Evolutionary conservation across 2,113 vertebrate species (phyloP).

Genomic region (Hipposideros armiger): DNA sequence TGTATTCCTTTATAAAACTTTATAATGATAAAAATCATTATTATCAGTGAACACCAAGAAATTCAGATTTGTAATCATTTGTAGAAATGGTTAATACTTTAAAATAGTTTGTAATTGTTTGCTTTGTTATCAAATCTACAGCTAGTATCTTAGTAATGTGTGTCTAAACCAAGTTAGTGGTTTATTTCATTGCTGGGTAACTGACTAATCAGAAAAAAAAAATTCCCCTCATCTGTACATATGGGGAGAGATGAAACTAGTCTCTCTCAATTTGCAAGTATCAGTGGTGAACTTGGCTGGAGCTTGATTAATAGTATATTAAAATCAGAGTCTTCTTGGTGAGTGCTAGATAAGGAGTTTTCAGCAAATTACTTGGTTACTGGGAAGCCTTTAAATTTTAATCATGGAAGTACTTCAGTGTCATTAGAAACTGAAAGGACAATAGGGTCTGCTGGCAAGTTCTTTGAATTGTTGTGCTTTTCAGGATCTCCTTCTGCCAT

Average conservation of each 20-base stretch:
- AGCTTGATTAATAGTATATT: conserved; percentile 92
- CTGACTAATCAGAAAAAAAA: conserved; percentile 82
- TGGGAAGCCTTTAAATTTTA: conserved; percentile 90
- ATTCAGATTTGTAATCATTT: conserved; percentile 22
- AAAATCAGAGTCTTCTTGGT: conserved; percentile 90
- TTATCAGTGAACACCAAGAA: background rate
- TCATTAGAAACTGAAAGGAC: conserved; percentile 89
- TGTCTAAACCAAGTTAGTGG: conserved; percentile 50
- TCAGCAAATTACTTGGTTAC: conserved; percentile 90
- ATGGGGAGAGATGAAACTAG: conserved; percentile 81
- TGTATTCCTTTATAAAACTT: background rate
- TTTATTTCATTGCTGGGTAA: conserved; percentile 75
- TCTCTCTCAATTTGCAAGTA: conserved; percentile 85
- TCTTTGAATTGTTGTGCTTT: conserved; percentile 87
- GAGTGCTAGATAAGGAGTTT: conserved; percentile 91
- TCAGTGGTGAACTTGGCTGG: conserved; percentile 89
- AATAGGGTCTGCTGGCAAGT: conserved; percentile 85
- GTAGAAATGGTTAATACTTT: conserved; percentile 41
- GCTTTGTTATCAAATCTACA: conserved; percentile 59
- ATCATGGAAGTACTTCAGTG: conserved; percentile 90
- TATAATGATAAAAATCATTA: no score
- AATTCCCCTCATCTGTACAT: conserved; percentile 58
- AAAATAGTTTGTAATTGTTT: conserved; percentile 62
- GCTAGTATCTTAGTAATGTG: conserved; percentile 56
- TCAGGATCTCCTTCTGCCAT: conserved; percentile 82